These are phyloP conservation scores for Seriola rivoliana DNA, from an alignment of 2,113 vertebrate species.

Conservation along the genomic window DNA sequence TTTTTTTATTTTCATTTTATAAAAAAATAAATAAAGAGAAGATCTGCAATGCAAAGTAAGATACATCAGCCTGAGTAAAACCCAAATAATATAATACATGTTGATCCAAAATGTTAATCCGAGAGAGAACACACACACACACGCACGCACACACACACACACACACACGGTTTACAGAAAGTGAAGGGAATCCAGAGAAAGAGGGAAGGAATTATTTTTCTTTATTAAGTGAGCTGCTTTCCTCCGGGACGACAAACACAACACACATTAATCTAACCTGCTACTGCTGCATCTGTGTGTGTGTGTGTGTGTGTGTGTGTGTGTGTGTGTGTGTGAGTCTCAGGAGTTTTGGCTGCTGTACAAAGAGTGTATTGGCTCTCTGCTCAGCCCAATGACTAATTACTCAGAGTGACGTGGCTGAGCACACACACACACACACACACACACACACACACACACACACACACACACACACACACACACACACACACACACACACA, in stretches of 20 bases:
- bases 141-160: conserved; percentile 16
- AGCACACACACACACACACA: conserved; percentile 22
- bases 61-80: conserved; percentile 44
- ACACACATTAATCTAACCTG: conserved; percentile 95
- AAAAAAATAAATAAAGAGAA: not conserved
- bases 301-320: conserved; percentile 42
- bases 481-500: not conserved
- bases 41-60: not conserved
- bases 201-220: conserved; percentile 97
- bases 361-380: conserved; percentile 66
- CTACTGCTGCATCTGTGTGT: conserved; percentile 54
- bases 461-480: conserved; percentile 1
- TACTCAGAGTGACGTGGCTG: conserved; percentile 67
- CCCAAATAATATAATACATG: conserved; percentile 37
- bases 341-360: conserved; percentile 65
- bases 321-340: conserved; percentile 83
- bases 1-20: not conserved
- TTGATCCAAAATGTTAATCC: conserved; percentile 50
- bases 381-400: conserved; percentile 70
- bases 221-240: conserved; percentile 97
- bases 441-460: conserved; percentile 24
- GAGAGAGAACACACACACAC: not conserved
- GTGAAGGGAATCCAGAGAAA: conserved; percentile 61
- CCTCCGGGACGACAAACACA: conserved; percentile 91
- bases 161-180: conserved; percentile 25